Conservation (phyloP, 2,113 vertebrate species). For the Apistogramma diplotaenia region DNA sequence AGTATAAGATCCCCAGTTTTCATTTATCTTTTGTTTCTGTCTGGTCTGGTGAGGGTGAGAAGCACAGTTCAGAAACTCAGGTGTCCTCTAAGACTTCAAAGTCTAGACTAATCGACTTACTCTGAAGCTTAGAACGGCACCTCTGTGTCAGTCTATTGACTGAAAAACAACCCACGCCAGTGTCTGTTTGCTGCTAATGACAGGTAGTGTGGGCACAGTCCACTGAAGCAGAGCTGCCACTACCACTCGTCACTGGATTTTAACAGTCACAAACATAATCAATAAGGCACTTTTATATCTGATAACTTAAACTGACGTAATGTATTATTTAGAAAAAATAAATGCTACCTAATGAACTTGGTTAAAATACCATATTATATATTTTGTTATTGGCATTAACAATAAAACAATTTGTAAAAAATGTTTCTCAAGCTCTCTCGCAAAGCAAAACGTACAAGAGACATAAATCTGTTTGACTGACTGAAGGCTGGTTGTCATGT, state of each 20-base stretch:
- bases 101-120: constrained; percentile 72
- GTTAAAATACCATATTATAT: neutral
- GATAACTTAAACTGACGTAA: neutral
- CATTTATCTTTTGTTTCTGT: constrained; percentile 12
- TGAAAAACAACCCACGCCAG: constrained; percentile 53
- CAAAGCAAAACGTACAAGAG: neutral
- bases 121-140: constrained; percentile 52
- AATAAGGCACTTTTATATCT: neutral
- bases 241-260: constrained; percentile 3
- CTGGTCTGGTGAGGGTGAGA: constrained; percentile 18
- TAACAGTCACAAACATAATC: neutral
- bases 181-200: constrained; percentile 54
- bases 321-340: neutral
- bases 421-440: neutral
- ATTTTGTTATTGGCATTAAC: neutral
- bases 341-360: neutral
- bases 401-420: neutral
- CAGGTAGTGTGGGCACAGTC: constrained; percentile 24
- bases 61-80: constrained; percentile 34
- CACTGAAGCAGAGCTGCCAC: constrained; percentile 28
- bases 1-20: neutral
- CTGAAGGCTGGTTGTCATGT: neutral
- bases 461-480: neutral
- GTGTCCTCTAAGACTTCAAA: constrained; percentile 58
- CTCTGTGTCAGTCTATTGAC: constrained; percentile 66